Evolutionary conservation across 92 coral and sea anemone species (phyloP), one percentile per base, ranked within the genome.

Genomic region (Phenganax subtilis): DNA sequence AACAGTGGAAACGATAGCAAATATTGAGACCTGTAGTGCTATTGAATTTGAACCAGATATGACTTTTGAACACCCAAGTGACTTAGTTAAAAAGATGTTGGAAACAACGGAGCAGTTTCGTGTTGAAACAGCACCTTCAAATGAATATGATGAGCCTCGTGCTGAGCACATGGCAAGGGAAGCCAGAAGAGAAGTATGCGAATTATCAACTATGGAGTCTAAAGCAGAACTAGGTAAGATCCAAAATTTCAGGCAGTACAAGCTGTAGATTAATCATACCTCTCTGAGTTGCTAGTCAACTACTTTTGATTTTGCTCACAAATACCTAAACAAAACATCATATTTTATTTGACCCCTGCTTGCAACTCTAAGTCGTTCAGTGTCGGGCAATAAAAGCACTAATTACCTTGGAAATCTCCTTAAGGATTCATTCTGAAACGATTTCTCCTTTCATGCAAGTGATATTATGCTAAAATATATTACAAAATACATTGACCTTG

Each of bases 181-280:
- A 52, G 69, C n/a, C 9, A 65, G 47, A 9, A 52, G 31, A 30
- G 72, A 63, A 20, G 51, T 62, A 1, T 73, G 74, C 8, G 62
- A 62, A 47, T 47, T 52, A 51, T 17, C 59, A 1, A 62, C 51
- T 1, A 51, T 79, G 73, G 83, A 79, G 27, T 0, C 83, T 15
- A 63, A 8, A 63, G 29, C 83, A 15, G 83, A 79, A 31, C 54
- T 62, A 47, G 83, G 83, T 79, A 79, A 53, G 74, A 3, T 62
- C 16, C 51, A 12, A 3, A 12, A 16, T 27, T 28, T 16, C 8
- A 17, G 31, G 47, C 11, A 68, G 12, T 8, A 17, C 27, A 15
- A 17, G n/a, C 67, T 28, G n/a, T 61, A 61, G 27, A 61, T 2
- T 37, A 37, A 1, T 37, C 47, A 37, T 37, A 37, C 47, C 47